Conservation (phyloP, 2,888 invertebrate genomes). For the Pyrochroa serraticornis region DNA sequence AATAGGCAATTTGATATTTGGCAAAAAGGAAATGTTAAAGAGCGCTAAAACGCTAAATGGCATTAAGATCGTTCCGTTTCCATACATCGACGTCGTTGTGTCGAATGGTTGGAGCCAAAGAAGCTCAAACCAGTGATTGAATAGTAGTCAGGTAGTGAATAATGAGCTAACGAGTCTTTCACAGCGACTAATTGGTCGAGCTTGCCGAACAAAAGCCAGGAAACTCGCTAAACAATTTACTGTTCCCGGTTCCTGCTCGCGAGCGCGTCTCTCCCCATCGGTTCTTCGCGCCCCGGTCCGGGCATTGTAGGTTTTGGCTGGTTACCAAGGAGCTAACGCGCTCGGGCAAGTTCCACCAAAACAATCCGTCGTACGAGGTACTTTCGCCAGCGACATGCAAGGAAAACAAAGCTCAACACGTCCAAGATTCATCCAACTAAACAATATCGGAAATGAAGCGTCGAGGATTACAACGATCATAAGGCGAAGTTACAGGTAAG, state of each 20-base stretch:
- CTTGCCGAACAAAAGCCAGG: slow-evolving; percentile 46
- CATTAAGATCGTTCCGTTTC: slow-evolving; percentile 25
- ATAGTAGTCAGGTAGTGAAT: slow-evolving; percentile 48
- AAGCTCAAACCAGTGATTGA: slow-evolving; percentile 47
- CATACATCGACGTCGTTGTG: slow-evolving; percentile 10
- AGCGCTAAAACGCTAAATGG: slow-evolving; percentile 20
- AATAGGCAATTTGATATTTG: slow-evolving; percentile 24
- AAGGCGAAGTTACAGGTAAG: too few species aligned
- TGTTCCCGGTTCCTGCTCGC: slow-evolving; percentile 30
- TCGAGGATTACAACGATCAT: too few species aligned
- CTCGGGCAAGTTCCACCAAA: too few species aligned
- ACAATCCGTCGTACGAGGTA: too few species aligned
- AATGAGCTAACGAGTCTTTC: slow-evolving; percentile 51
- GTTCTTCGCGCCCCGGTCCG: slow-evolving; percentile 17
- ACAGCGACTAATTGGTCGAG: slow-evolving; percentile 50
- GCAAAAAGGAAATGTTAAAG: slow-evolving; percentile 15
- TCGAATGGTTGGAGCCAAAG: slow-evolving; percentile 33
- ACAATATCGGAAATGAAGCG: too few species aligned
- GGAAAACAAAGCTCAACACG: too few species aligned
- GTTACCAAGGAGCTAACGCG: slow-evolving; percentile 22
- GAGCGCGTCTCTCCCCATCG: slow-evolving; percentile 11
- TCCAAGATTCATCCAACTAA: too few species aligned
- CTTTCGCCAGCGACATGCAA: too few species aligned
- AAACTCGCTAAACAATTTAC: slow-evolving; percentile 49
- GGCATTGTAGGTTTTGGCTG: slow-evolving; percentile 18